Evolutionary conservation across 2,113 vertebrate genomes (phyloP), one percentile per base, ranked within the genome.

Genomic region (Myxocyprinus asiaticus): DNA sequence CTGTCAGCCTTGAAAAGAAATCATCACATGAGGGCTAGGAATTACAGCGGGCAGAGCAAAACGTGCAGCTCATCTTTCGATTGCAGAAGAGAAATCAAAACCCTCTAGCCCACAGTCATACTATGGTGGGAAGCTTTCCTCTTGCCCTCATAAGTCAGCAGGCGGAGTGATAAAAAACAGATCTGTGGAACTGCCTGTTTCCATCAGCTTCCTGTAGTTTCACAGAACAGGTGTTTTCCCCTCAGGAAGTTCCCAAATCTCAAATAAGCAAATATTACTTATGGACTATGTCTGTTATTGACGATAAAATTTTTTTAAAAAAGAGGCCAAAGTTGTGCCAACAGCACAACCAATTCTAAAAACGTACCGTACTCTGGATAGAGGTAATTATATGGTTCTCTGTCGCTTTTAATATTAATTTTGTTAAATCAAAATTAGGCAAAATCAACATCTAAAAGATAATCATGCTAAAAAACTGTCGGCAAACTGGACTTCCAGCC

Each of bases 1-100:
- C 75, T 77, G 63, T 74, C 84, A 72, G 76, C 63, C 85, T 86
- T 87, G 87, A 88, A 90, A 90, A 91, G 55, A 86, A 87, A 90
- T 90, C 86, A 89, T 82, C 83, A 85, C 80, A 72, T 78, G 80
- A 79, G 82, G 50, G 9, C 9, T 4, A 68, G 73, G 80, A 79
- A 81, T 73, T 48, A 61, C 61, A 78, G 72, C 56, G 76, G 12
- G 83, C 76, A 81, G 85, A 62, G 63, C 33, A n/a, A 80, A 69
- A 72, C 76, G 7, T 50, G 47, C 69, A 71, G 80, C 82, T 85
- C 72, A 4, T 72, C 72, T 79, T 85, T 78, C 33, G 8, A 71
- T 79, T 77, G 45, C 77, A 69, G 62, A 77, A 53, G 67, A 63
- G 55, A 67, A 75, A 81, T 64, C 75, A 84, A 81, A 84, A 69